Conservation (phyloP, 2,113 vertebrate genomes). For the Xiphorhynchus elegans region DNA sequence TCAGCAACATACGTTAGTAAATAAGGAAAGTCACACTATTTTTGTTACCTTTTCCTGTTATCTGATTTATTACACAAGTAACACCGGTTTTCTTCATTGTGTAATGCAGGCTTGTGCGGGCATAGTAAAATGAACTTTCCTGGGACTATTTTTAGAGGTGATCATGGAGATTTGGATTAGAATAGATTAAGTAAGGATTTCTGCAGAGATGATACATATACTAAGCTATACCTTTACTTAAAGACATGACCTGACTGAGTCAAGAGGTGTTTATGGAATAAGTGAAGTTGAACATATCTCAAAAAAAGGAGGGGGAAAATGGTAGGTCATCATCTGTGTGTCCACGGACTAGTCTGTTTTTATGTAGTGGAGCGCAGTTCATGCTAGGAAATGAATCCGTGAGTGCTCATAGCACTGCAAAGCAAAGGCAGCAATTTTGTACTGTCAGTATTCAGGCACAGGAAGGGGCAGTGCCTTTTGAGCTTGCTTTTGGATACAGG, state of each 20-base stretch:
- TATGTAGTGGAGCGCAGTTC: not conserved
- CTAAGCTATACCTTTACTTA: constrained; percentile 16
- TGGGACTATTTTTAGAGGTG: constrained; percentile 46
- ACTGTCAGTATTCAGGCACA: not conserved
- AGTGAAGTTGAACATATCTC: not conserved
- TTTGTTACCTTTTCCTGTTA: not conserved
- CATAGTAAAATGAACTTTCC: not conserved
- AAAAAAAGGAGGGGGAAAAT: not conserved
- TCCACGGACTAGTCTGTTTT: rapidly evolving
- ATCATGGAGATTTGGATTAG: constrained; percentile 47
- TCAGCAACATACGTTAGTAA: rapidly evolving
- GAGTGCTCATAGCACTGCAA: not conserved
- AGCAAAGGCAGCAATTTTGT: not conserved
- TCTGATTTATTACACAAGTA: constrained; percentile 6
- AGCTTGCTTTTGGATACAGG: not conserved
- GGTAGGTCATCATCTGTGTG: not conserved
- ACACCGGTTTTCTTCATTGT: not conserved
- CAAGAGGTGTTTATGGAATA: not conserved
- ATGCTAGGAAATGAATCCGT: not conserved
- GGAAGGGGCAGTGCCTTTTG: not conserved
- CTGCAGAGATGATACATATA: constrained; percentile 4
- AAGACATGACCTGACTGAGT: not conserved
- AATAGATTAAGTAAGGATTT: constrained; percentile 19
- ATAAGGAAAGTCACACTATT: not conserved
- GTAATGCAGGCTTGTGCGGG: not conserved